phyloP scores from a whole-genome alignment of 1,140 invertebrate genomes.

The Panulirus ornatus region DNA sequence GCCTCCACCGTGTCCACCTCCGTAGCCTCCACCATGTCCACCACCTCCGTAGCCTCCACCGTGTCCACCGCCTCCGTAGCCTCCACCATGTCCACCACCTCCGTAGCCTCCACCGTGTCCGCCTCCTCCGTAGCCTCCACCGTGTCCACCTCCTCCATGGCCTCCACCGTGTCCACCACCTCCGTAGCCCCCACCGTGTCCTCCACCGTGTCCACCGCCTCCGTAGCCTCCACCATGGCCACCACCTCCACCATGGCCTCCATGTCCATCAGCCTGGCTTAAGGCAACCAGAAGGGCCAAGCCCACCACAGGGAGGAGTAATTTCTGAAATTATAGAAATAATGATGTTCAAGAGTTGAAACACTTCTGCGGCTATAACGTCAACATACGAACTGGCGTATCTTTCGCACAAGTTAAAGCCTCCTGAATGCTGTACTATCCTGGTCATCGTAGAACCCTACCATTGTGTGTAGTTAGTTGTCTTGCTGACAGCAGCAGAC shows the following conservation, averaged over 20 bases:
- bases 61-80: not conserved
- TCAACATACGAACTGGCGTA: too few relatives aligned
- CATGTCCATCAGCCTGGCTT: not conserved
- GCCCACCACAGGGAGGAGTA: not conserved
- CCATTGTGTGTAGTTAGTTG: too few relatives aligned
- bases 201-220: not conserved
- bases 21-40: not conserved
- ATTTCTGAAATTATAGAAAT: conserved; percentile 1
- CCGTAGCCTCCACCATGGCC: not conserved
- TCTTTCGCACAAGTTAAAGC: too few relatives aligned
- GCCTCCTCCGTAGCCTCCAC: not conserved
- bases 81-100: too few relatives aligned
- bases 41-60: not conserved
- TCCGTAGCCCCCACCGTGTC: not conserved
- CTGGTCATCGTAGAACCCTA: too few relatives aligned
- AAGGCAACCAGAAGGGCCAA: not conserved
- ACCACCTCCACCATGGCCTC: not conserved
- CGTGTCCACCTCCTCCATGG: not conserved
- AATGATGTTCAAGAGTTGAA: too few relatives aligned
- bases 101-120: too few relatives aligned
- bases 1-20: not conserved
- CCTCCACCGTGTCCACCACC: too few relatives aligned
- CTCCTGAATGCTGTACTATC: too few relatives aligned
- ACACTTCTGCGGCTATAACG: too few relatives aligned
- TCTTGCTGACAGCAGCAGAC: too few relatives aligned